Evolutionary conservation across 2,797 vertebrate genomes (phyloP), one percentile per base, ranked within the genome.

Genomic region (Pangasius mekongensis): DNA sequence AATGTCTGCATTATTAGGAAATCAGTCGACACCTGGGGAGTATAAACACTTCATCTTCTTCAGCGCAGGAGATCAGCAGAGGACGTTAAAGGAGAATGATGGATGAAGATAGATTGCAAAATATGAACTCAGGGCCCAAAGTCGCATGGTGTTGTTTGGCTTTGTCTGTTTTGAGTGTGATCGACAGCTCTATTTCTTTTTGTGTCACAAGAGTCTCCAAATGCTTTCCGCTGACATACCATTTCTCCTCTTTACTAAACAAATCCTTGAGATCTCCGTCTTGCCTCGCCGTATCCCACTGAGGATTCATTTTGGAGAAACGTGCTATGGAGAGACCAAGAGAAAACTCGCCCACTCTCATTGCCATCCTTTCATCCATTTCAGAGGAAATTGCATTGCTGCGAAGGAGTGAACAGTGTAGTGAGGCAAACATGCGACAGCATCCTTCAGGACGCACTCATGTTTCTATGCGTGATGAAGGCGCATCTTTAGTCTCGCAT

Each of bases 301-400:
- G 74, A 78, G 81, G 88, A 66, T 89, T 92, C 78, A 90, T 91
- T 93, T 91, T 85, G 89, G 87, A 91, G 78, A 90, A 66, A 92
- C 20, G 56, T 62, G 36, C 80, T 82, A 16, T 16, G 49, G 27
- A 54, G 71, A 52, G 62, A 69, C 27, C 10, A 22, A 47, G 67
- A 49, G 66, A 39, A 54, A 33, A 49, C 39, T 22, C 8, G 33
- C 18, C n/a, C 36, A 7, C 66, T 56, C 47, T n/a, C 71, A 58
- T 47, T 60, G 16, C 76, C 84, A 56, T 86, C 83, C 77, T 78
- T 43, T 90, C 76, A 90, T 89, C 64, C 11, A 1, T 86, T 93
- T 93, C 84, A 91, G 91, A 91, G 92, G 91, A 94, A 93, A 94
- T 94, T 93, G 91, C 91, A 86, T 80, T 88, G 89, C 90, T 93